Base-by-base conservation (phyloP, 2,113 vertebrate species). In the Ursus arctos region DNA sequence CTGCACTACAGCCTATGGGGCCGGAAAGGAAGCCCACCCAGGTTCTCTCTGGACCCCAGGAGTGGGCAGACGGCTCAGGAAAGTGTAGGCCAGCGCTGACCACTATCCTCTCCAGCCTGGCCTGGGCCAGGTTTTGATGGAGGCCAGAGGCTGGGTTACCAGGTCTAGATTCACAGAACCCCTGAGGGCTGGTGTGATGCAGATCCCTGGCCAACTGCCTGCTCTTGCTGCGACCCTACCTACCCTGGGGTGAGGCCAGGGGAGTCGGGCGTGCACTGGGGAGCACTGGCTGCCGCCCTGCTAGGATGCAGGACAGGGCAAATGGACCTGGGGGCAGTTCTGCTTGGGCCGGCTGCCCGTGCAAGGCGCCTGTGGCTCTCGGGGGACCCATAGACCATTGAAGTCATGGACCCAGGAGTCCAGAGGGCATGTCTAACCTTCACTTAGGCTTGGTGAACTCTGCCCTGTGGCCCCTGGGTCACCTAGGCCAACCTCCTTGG, bases 241-340 rank as follows among this genome's bases (percentile, higher is more conserved):
- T 16, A 6, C 55, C 74, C 47, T 1, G 59, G 33, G 59, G 15
- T 18, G 74, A 47, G 22, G 71, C 22, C 11, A 2, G 22, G 36
- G 12, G 2, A 7, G 3, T 0, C 28, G 0, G 80, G 21, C 3
- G 61, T 0, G 1, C 11, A 4, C 74, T 18, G 21, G 53, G 61
- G 57, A 4, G 40, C 18, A 0, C 18, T 0, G 13, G 24, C 74
- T 4, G 4, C 26, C 2, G 1, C 3, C 69, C 57, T 2, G n/a
- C 1, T 14, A 4, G 59, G 16, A 8, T 1, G 24, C 2, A 7
- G 24, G 33, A 31, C 43, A 1, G 2, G 0, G 26, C 61, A 2
- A 10, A 6, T 6, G 13, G 6, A n/a, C 22, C 72, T 15, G 0
- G 26, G 1, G 19, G 49, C 18, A 7, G 49, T 40, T 53, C 5